phyloP scores from a whole-genome alignment of 1,140 invertebrate genomes.

The Temnothorax curvispinosus region DNA sequence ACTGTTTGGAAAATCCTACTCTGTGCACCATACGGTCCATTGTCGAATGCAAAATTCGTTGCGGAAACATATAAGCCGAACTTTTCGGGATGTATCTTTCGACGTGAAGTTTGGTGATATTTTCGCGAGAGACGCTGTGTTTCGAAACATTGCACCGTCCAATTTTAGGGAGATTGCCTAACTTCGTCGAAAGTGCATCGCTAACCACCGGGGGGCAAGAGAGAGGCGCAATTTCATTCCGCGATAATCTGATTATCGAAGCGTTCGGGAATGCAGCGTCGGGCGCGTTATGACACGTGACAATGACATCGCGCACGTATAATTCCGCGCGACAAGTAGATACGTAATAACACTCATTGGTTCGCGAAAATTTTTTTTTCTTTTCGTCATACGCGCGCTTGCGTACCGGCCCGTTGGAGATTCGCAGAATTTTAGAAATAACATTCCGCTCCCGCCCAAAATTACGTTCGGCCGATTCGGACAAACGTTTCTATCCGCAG shows the following conservation, averaged over 20 bases:
- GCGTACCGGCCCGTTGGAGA: background rate
- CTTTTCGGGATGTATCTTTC: background rate
- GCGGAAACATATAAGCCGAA: constrained; percentile 33
- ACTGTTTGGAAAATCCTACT: background rate
- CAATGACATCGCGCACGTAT: constrained; percentile 38
- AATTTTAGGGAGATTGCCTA: constrained; percentile 51
- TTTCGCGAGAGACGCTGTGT: background rate
- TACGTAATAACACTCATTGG: no score
- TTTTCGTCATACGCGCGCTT: no score
- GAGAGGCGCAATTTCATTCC: constrained; percentile 44
- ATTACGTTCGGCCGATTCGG: background rate
- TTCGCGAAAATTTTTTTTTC: background rate
- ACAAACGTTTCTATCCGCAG: background rate
- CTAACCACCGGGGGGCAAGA: background rate
- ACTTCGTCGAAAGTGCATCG: constrained; percentile 15
- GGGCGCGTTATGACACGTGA: constrained; percentile 23
- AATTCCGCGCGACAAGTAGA: constrained; percentile 39
- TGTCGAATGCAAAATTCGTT: constrained; percentile 1
- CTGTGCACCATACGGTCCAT: background rate
- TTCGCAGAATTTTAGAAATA: background rate
- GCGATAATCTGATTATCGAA: constrained; percentile 45
- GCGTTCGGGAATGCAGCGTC: constrained; percentile 15
- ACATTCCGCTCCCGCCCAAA: background rate
- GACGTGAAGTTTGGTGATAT: constrained; percentile 13
- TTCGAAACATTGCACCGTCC: constrained; percentile 12